phyloP scores from a whole-genome alignment of 2,888 invertebrate genomes.

The Ectobius pallidus region DNA sequence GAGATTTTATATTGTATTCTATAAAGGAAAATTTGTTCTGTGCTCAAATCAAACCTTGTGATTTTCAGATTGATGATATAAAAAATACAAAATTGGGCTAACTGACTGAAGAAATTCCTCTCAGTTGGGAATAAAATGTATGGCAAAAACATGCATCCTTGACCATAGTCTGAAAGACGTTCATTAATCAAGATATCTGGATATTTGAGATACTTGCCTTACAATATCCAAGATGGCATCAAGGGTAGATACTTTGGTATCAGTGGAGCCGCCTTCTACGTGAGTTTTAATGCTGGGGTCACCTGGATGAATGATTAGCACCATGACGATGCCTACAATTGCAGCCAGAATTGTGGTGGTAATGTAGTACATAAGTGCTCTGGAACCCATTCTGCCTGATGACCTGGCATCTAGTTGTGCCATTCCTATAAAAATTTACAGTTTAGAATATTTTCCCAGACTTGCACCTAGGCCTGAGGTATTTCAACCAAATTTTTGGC shows the following conservation, averaged over 20 bases:
- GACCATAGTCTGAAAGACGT: too few species aligned
- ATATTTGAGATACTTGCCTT: constrained; percentile 57
- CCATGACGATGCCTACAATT: constrained; percentile 66
- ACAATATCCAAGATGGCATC: constrained; percentile 66
- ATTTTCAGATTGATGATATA: too few species aligned
- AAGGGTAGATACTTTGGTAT: constrained; percentile 57
- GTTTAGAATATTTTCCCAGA: too few species aligned
- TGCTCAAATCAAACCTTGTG: too few species aligned
- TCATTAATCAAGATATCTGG: too few species aligned
- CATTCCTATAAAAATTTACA: constrained; percentile 56
- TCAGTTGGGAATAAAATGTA: too few species aligned
- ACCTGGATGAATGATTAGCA: constrained; percentile 69
- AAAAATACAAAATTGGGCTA: too few species aligned
- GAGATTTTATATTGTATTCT: too few species aligned
- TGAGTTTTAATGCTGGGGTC: constrained; percentile 56
- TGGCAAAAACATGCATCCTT: neutral
- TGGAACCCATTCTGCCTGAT: constrained; percentile 67
- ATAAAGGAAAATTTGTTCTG: too few species aligned
- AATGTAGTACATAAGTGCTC: constrained; percentile 68
- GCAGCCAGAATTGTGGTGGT: constrained; percentile 69
- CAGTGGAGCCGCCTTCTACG: constrained; percentile 46
- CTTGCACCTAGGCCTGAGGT: too few species aligned
- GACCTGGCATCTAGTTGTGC: constrained; percentile 68
- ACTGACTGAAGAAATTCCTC: too few species aligned
- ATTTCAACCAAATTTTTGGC: too few species aligned